Base-by-base conservation (phyloP, 2,888 invertebrate genomes). In the Phyto melanocephala region DNA sequence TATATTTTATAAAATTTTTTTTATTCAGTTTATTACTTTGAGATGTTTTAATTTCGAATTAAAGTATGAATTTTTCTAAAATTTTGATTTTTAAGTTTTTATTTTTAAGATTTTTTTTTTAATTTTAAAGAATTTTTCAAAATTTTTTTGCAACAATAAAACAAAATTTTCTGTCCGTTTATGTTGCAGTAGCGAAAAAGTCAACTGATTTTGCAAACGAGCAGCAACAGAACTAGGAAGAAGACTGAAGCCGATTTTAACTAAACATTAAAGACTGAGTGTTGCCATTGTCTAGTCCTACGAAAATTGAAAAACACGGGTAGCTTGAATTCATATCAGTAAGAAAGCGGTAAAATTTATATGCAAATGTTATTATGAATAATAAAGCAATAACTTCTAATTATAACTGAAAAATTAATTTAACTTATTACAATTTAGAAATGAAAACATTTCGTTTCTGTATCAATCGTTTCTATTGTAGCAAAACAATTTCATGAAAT, bases 201-300 rank as follows among this genome's bases (percentile, higher is more conserved):
- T 87, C 89, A 88, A 88, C 89, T 89, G 88, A 88, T 88, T 88
- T 88, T 87, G 88, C 88, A 87, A 88, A 88, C 88, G 88, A 88
- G 88, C 88, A 88, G 87, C 88, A 87, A 88, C 87, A 88, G 87
- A 88, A 88, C 89, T 88, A 88, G 87, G 87, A 88, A 88, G 87
- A 87, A 87, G 88, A 87, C 87, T 87, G 86, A 88, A 88, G 85
- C 86, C 87, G 85, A 86, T 86, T 85, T 84, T 86, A 85, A 86
- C 85, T 86, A 76, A 71, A 75, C 79, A 79, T 79, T 76, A 75
- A 79, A 78, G 37, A 67, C 50, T 45, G 54, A 77, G 80, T 80
- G 72, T 82, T 82, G 40, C 75, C 82, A 76, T 67, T 71, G 24
- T 8, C 3, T 2, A 22, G 10, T 1, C 13, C 7, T 17, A 42